phyloP scores from a whole-genome alignment of 1,140 invertebrate genomes.

The Dufourea novaeangliae region DNA sequence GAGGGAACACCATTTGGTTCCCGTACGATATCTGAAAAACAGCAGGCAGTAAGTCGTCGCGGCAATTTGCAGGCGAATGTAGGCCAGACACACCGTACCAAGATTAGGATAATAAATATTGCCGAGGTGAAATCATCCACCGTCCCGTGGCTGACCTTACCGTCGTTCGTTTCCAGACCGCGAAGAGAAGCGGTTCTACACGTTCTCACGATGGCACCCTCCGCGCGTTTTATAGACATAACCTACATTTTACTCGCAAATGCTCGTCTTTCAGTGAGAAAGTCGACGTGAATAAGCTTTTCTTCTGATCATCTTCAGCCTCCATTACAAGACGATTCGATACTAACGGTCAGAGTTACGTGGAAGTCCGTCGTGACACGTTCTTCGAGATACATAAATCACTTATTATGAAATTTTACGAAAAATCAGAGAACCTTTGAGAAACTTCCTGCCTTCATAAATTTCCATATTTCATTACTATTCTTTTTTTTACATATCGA shows the following conservation, averaged over 20 bases:
- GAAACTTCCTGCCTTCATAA: no score
- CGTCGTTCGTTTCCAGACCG: constrained; percentile 47
- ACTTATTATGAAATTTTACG: no score
- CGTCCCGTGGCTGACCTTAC: constrained; percentile 59
- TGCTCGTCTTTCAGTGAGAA: constrained; percentile 59
- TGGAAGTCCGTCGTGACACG: neutral
- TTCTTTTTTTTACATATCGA: no score
- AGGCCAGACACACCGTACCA: constrained; percentile 49
- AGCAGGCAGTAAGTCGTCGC: constrained; percentile 44
- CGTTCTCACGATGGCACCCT: constrained; percentile 52
- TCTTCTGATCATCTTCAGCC: neutral
- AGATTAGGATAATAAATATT: constrained; percentile 67
- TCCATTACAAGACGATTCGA: neutral
- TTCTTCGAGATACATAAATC: no score
- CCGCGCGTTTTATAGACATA: constrained; percentile 56
- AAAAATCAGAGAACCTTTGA: no score
- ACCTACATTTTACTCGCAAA: constrained; percentile 59
- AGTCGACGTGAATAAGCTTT: constrained; percentile 37
- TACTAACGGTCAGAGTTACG: neutral
- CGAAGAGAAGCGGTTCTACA: constrained; percentile 34
- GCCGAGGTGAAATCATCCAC: constrained; percentile 65
- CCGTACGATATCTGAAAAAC: constrained; percentile 52
- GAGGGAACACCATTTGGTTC: constrained; percentile 17
- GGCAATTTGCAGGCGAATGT: constrained; percentile 61
- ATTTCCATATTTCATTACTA: no score